Evolutionary conservation across 2,113 vertebrate genomes (phyloP).

Genomic region (Haemorhous mexicanus): DNA sequence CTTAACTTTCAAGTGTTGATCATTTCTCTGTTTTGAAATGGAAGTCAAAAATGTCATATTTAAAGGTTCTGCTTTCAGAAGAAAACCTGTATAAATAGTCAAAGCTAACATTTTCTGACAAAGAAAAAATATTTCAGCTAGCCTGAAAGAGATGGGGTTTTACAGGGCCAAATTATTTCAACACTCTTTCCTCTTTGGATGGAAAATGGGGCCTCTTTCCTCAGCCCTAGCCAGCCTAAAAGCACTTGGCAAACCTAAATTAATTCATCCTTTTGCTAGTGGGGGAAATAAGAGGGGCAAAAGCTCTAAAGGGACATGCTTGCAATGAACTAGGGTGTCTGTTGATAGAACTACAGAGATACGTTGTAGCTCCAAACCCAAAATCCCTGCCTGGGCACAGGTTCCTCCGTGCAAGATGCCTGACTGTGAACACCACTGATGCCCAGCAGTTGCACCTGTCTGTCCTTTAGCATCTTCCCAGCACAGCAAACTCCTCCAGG

Average conservation of each 20-base stretch:
- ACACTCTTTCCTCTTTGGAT: background rate
- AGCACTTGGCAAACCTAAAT: background rate
- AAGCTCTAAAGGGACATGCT: background rate
- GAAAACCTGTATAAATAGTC: constrained; percentile 27
- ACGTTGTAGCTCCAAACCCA: fast-evolving
- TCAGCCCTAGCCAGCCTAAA: background rate
- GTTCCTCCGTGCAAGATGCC: background rate
- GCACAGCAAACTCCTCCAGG: background rate
- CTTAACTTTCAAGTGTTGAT: background rate
- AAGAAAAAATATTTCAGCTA: constrained; percentile 13
- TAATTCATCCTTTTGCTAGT: background rate
- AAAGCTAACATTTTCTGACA: constrained; percentile 42
- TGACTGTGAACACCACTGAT: fast-evolving
- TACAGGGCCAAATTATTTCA: constrained; percentile 13
- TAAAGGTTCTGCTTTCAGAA: constrained; percentile 2
- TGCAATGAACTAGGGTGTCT: fast-evolving
- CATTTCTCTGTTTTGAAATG: constrained; percentile 36
- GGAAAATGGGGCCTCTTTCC: background rate
- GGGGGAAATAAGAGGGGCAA: background rate
- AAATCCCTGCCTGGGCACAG: fast-evolving
- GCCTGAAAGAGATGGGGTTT: background rate
- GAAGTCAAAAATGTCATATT: background rate
- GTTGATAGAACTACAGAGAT: background rate
- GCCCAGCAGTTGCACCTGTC: background rate
- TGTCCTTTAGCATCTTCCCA: background rate